phyloP scores from a whole-genome alignment of 2,113 vertebrate genomes.

The Polyodon spathula region DNA sequence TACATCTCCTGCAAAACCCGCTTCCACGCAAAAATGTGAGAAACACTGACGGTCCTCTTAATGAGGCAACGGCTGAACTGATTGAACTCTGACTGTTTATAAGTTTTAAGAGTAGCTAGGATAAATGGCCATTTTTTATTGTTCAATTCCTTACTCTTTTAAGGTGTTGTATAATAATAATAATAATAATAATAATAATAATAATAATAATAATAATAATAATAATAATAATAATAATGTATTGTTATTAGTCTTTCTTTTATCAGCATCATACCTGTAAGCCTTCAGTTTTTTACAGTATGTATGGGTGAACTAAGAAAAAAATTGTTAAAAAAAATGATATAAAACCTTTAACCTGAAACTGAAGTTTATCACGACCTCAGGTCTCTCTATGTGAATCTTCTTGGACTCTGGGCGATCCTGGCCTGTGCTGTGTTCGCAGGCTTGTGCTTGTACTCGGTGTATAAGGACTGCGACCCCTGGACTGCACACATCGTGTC shows the following conservation, averaged over 20 bases:
- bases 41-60: neutral
- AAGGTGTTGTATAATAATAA: no score
- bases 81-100: neutral
- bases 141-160: no score
- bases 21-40: constrained; percentile 84
- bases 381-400: constrained; percentile 63
- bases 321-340: no score
- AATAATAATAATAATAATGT: no score
- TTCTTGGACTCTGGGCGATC: constrained; percentile 58
- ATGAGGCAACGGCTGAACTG: neutral
- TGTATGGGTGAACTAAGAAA: no score
- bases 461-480: constrained; percentile 64
- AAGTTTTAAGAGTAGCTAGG: neutral
- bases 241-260: neutral
- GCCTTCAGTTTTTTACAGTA: no score
- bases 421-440: constrained; percentile 55
- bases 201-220: no score
- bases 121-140: no score
- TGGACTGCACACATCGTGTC: constrained; percentile 39
- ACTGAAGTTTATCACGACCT: neutral
- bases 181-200: no score
- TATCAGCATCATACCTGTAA: no score
- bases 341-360: no score
- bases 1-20: constrained; percentile 86
- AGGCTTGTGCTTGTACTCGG: constrained; percentile 62